Evolutionary conservation across 2,888 invertebrate genomes (phyloP).

Genomic region (Pyrrhia umbra): DNA sequence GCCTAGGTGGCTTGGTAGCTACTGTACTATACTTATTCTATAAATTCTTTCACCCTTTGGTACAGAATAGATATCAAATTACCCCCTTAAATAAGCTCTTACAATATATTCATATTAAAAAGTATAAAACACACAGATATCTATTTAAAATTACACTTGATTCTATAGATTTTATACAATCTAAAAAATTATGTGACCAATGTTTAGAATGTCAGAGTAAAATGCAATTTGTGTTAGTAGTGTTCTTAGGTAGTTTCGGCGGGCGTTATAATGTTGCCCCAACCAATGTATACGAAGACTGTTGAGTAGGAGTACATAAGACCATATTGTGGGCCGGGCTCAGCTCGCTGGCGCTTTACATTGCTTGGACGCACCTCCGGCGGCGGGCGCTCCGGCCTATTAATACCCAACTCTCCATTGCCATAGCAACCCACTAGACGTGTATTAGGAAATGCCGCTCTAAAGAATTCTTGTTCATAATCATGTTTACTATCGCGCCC

Average conservation of each 20-base stretch:
- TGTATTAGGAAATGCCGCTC: conserved; percentile 80
- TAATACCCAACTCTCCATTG: conserved; percentile 84
- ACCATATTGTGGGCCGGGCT: conserved; percentile 70
- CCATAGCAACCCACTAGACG: conserved; percentile 84
- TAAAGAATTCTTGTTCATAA: conserved; percentile 80
- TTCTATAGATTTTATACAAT: conserved; percentile 13
- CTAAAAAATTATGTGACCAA: conserved; percentile 26
- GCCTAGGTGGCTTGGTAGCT: not conserved
- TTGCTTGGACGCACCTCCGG: conserved; percentile 42
- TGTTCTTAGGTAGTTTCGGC: conserved; percentile 53
- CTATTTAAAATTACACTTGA: conserved; percentile 19
- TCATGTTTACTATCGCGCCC: conserved; percentile 83
- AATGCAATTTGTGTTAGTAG: conserved; percentile 9
- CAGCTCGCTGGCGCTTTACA: conserved; percentile 67
- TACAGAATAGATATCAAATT: conserved; percentile 27
- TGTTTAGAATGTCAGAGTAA: conserved; percentile 22
- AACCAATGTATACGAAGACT: conserved; percentile 85
- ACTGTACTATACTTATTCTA: conserved; percentile 28
- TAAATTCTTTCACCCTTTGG: conserved; percentile 44
- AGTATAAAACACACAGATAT: conserved; percentile 25
- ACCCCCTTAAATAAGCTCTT: conserved; percentile 37
- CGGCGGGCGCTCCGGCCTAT: conserved; percentile 71
- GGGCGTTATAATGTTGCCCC: conserved; percentile 78
- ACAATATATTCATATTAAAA: conserved; percentile 28
- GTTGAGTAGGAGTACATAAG: conserved; percentile 85